Percentiles rank a stretch among this genome's conserved stretches.
Conservation (phyloP, 2,797 vertebrate species). For the Scarus forsteni region DNA sequence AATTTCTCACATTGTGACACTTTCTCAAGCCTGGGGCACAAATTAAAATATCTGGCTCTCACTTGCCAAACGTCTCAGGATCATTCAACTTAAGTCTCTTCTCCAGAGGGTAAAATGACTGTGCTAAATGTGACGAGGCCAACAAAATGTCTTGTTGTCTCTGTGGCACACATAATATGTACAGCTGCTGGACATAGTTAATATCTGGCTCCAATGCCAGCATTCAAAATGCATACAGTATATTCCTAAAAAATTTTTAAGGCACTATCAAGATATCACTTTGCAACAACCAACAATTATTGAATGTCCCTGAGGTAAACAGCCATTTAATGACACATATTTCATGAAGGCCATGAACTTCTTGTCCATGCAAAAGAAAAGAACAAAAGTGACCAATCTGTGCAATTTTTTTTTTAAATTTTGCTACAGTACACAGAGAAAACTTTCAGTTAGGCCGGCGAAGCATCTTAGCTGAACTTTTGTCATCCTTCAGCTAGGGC, state of each 20-base stretch:
- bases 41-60: conserved; percentile 17
- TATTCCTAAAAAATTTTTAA: conserved; percentile 20
- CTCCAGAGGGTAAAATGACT: conserved; percentile 28
- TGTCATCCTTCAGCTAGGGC: no score
- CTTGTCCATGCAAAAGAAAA: no score
- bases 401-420: no score
- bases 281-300: no score
- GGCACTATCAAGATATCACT: neutral
- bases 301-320: no score
- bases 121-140: conserved; percentile 26
- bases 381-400: no score
- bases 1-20: neutral
- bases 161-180: conserved; percentile 26
- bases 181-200: conserved; percentile 9
- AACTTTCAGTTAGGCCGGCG: no score
- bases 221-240: conserved; percentile 14
- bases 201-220: conserved; percentile 29
- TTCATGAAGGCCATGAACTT: no score
- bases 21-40: neutral
- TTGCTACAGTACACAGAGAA: no score
- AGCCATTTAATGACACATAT: no score
- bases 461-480: no score
- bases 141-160: conserved; percentile 18
- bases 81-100: conserved; percentile 19
- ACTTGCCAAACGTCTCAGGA: conserved; percentile 40